Percentiles rank a stretch among this genome's conserved stretches.
Evolutionary conservation across 2,888 invertebrate genomes (phyloP).

Genomic region (Oxycera nigricornis): DNA sequence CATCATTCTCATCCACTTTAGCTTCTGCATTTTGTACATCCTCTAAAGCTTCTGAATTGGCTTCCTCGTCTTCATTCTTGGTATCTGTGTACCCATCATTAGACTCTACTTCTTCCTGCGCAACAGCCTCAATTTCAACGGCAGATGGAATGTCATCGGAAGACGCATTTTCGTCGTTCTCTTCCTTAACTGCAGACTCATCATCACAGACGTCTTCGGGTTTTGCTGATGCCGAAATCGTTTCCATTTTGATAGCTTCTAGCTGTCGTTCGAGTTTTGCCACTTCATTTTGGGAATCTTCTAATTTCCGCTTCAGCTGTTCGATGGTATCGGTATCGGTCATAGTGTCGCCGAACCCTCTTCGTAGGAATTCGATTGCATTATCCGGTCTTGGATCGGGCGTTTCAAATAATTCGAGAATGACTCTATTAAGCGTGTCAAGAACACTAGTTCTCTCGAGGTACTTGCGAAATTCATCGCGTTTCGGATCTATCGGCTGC

Average conservation of each 20-base stretch:
- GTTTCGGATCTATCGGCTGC: conserved; percentile 61
- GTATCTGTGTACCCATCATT: neutral
- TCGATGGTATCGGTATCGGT: conserved; percentile 56
- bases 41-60: neutral
- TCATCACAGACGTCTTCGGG: neutral
- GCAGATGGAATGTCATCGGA: neutral
- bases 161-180: neutral
- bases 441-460: conserved; percentile 59
- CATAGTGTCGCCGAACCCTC: conserved; percentile 56
- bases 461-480: conserved; percentile 61
- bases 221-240: neutral
- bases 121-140: neutral
- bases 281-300: conserved; percentile 55
- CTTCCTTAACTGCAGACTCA: neutral
- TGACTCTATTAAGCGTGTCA: conserved; percentile 58
- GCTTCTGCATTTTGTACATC: no score
- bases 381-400: conserved; percentile 55
- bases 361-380: conserved; percentile 57
- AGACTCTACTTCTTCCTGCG: neutral
- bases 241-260: conserved; percentile 31
- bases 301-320: conserved; percentile 55
- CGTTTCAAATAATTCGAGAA: conserved; percentile 57
- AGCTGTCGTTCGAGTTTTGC: conserved; percentile 42
- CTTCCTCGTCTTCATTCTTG: neutral
- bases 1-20: neutral